These are phyloP conservation scores for Rotaria macrura DNA, from an alignment of 2,888 invertebrate genomes.

Conservation along the genomic window DNA sequence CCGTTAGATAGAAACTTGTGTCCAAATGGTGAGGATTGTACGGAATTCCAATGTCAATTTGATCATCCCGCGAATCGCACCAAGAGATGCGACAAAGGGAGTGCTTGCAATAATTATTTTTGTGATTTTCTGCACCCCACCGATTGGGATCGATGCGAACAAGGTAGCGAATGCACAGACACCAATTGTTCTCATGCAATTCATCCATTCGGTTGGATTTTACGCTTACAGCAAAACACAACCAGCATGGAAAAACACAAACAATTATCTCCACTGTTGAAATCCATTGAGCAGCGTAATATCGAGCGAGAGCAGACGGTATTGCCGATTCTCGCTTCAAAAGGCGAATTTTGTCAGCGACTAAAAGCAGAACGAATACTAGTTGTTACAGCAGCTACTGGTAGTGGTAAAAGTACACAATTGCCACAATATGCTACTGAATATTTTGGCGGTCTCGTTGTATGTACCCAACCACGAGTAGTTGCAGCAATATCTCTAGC, in stretches of 20 bases:
- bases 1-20: not conserved
- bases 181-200: not conserved
- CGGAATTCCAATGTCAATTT: not conserved
- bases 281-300: not conserved
- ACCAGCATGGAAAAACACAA: not conserved
- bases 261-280: not conserved
- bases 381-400: constrained; percentile 71
- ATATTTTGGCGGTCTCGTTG: constrained; percentile 70
- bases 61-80: not conserved
- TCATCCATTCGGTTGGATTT: not conserved
- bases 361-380: constrained; percentile 74
- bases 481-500: constrained; percentile 76
- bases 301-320: not conserved
- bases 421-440: constrained; percentile 74
- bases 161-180: not conserved
- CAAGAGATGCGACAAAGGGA: not conserved
- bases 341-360: not conserved
- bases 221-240: not conserved
- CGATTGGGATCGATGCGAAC: not conserved
- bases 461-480: constrained; percentile 79
- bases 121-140: not conserved
- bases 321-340: not conserved
- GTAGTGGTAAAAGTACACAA: constrained; percentile 34
- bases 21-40: not conserved
- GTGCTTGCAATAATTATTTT: not conserved